Evolutionary conservation across 35 echinoderm and acorn worm genomes (phyloP), one percentile per base, ranked within the genome.

Genomic region (Nesometra sesokonis): DNA sequence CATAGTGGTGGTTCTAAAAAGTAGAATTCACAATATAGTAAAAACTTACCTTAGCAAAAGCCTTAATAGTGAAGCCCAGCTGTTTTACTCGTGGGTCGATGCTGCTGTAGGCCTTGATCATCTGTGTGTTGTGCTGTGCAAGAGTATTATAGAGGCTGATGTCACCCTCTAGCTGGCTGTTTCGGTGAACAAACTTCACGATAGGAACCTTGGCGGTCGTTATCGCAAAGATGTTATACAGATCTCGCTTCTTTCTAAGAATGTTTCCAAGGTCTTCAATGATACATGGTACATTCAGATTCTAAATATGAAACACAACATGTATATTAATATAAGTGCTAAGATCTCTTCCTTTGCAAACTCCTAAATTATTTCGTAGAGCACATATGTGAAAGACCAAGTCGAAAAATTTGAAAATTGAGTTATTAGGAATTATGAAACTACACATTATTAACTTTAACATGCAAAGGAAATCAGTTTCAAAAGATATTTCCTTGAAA

Each of bases 141-240:
- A 97, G 87, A 29, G 84, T 82, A 80, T 97, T 97, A 78, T 97
- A 97, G 19, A 97, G 87, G 33, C 95, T 97, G 33, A 97, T 93
- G 46, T 97, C 95, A 34, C 87, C 95, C 35, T 97, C 95, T 29
- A 97, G 83, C 11, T 82, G 37, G 35, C 82, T 87, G n/a, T 35
- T 37, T 5, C 89, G 46, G 38, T 93, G 89, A 30, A 91, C 46
- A 47, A 97, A 97, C 83, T 97, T 97, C 86, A 97, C 89, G 21
- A 97, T 97, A 46, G 95, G 95, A 2, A 97, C 95, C 83, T 97
- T 97, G 37, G 94, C 94, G 27, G 94, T 97, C 13, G 94, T 86
- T 37, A 97, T 97, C 0, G 94, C 88, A 77, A 92, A 85, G 19
- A 97, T 85, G 34, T 84, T 83, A 47, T 91, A 90, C 31, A 97